These are phyloP conservation scores for Listronotus bonariensis DNA, from an alignment of 1,140 invertebrate species.

Conservation along the genomic window DNA sequence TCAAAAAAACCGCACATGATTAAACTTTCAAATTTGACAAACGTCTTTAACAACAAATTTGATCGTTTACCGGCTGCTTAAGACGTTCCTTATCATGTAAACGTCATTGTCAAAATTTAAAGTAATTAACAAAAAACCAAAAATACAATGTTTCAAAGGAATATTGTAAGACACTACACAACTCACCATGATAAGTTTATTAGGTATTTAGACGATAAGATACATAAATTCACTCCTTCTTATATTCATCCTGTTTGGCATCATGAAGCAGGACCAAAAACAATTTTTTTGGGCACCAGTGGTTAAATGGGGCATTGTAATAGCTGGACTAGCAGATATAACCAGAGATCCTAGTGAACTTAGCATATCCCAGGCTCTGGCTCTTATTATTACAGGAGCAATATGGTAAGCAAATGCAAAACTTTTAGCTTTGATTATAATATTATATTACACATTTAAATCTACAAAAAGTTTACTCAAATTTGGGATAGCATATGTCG, in stretches of 20 bases:
- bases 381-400: conserved; percentile 75
- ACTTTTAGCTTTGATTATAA: too few relatives aligned
- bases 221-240: background rate
- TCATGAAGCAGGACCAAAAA: conserved; percentile 78
- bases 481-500: too few relatives aligned
- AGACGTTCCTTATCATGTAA: too few relatives aligned
- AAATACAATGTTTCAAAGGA: too few relatives aligned
- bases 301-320: conserved; percentile 91
- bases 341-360: conserved; percentile 86
- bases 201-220: background rate
- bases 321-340: conserved; percentile 92
- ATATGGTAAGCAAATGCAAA: conserved; percentile 74
- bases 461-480: too few relatives aligned
- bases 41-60: too few relatives aligned
- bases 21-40: too few relatives aligned
- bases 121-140: too few relatives aligned
- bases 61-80: too few relatives aligned
- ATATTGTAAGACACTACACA: background rate
- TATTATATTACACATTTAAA: too few relatives aligned
- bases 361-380: conserved; percentile 81
- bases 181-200: background rate
- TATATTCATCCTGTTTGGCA: background rate
- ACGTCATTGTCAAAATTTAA: too few relatives aligned
- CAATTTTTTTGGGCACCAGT: conserved; percentile 94
- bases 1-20: too few relatives aligned